Percentiles rank a stretch among this genome's conserved stretches.
phyloP scores from a whole-genome alignment of 2,113 vertebrate species.

The Aegithalos caudatus region DNA sequence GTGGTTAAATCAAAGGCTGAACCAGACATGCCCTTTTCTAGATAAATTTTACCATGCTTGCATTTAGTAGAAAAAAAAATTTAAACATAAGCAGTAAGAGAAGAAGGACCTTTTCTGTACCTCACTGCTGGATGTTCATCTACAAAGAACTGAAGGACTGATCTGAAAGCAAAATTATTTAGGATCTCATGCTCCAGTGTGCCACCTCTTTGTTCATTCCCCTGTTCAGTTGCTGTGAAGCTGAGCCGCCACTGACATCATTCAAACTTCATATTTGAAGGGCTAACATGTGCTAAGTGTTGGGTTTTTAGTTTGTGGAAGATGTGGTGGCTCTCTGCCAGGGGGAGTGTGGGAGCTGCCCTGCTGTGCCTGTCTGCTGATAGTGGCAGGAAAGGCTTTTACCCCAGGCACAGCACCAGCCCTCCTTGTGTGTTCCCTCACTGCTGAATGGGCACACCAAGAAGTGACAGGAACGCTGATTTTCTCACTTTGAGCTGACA shows the following conservation, averaged over 20 bases:
- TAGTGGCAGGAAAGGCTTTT: background rate
- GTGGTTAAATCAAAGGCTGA: background rate
- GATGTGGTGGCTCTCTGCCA: background rate
- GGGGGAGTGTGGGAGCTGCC: background rate
- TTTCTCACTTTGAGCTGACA: background rate
- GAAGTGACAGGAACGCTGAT: background rate
- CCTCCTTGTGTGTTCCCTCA: background rate
- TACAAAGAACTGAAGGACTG: background rate
- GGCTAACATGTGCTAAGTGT: background rate
- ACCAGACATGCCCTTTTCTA: background rate
- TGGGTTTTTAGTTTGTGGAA: background rate
- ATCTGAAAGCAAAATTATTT: background rate
- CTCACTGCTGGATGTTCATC: background rate
- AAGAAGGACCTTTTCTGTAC: background rate
- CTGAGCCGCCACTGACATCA: background rate
- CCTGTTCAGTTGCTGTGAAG: background rate
- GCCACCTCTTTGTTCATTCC: background rate
- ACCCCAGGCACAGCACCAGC: background rate
- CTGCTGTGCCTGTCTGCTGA: background rate
- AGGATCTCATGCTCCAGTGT: background rate
- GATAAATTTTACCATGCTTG: background rate
- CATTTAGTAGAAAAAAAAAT: background rate
- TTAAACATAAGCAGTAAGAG: background rate
- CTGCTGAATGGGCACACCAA: background rate
- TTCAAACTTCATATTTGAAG: background rate